Evolutionary conservation across 2,888 invertebrate species (phyloP), one percentile per base, ranked within the genome.

Genomic region (Apodemia hepburni): DNA sequence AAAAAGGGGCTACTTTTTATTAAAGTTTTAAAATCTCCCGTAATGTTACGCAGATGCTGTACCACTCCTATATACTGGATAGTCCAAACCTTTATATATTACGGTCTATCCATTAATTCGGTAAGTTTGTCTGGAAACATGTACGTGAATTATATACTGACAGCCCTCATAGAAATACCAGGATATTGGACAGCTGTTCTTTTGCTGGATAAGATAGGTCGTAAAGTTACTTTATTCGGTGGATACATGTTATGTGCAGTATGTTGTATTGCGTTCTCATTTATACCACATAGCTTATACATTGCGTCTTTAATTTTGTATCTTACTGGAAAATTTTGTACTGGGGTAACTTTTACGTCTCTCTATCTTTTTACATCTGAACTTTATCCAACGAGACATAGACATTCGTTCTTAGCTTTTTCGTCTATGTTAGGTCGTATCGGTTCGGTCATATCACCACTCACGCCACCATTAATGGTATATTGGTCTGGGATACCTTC

Each of bases 41-140:
- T 89, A 57, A 80, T 95, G 64, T 75, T 94, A 18, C 80, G 93
- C n/a, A 87, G 95, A 67, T 87, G 94, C 71, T 79, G 93, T 54
- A 94, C 94, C 51, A 95, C 95, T 64, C 95, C 95, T n/a, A 89
- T 96, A 66, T 94, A 95, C 80, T 96, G 96, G 96, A 93, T 96
- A 59, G 94, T 96, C 1, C 95, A 95, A 69, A 94, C 95, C 0
- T 94, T 97, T 68, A 94, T 96, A 60, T 97, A 96, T 79, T 97
- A 96, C 72, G 97, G 97, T 0, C 82, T 97, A 64, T 95, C 95
- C 15, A 88, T 97, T 61, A 96, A 96, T 81, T 94, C 96, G 0
- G 95, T 96, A 6, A 92, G 93, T 58, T 84, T 97, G 66, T 93
- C 94, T 57, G 96, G 96, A 6, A 94, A 96, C 79, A 95, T 94